These are phyloP conservation scores for Danaus plexippus DNA, from an alignment of 1,140 invertebrate species.

Conservation along the genomic window DNA sequence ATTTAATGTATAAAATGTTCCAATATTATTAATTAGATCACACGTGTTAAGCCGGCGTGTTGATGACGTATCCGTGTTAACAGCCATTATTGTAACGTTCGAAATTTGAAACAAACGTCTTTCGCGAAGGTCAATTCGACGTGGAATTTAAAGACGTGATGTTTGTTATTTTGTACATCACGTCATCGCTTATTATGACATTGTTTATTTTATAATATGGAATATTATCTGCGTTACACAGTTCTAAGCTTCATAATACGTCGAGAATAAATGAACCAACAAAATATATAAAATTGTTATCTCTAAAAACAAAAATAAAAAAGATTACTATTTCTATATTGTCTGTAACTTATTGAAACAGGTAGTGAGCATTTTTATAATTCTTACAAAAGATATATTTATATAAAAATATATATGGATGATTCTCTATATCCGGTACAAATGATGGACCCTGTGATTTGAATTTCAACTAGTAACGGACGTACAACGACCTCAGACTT, in stretches of 20 bases:
- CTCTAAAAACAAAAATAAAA: too few relatives aligned
- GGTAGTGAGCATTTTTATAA: too few relatives aligned
- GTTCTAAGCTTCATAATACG: too few relatives aligned
- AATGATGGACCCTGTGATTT: constrained; percentile 41
- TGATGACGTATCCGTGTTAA: too few relatives aligned
- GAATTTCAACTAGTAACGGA: constrained; percentile 56
- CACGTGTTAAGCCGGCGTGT: too few relatives aligned
- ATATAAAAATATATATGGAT: neutral
- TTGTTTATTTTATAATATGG: constrained; percentile 4
- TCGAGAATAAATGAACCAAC: too few relatives aligned
- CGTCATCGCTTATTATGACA: constrained; percentile 25
- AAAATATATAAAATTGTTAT: too few relatives aligned
- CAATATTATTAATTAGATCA: too few relatives aligned
- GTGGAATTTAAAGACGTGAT: constrained; percentile 33
- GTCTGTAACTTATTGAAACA: too few relatives aligned
- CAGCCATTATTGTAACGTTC: constrained; percentile 32
- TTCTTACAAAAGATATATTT: too few relatives aligned
- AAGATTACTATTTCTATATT: too few relatives aligned
- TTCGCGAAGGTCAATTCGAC: constrained; percentile 40
- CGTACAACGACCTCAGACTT: constrained; percentile 15
- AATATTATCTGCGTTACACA: constrained; percentile 7
- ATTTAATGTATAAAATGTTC: too few relatives aligned
- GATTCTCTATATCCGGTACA: constrained; percentile 33
- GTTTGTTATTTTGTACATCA: constrained; percentile 25
- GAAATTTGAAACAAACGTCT: constrained; percentile 40